Evolutionary conservation across 1,140 invertebrate species (phyloP), one percentile per base, ranked within the genome.

Genomic region (Grapholita molesta): DNA sequence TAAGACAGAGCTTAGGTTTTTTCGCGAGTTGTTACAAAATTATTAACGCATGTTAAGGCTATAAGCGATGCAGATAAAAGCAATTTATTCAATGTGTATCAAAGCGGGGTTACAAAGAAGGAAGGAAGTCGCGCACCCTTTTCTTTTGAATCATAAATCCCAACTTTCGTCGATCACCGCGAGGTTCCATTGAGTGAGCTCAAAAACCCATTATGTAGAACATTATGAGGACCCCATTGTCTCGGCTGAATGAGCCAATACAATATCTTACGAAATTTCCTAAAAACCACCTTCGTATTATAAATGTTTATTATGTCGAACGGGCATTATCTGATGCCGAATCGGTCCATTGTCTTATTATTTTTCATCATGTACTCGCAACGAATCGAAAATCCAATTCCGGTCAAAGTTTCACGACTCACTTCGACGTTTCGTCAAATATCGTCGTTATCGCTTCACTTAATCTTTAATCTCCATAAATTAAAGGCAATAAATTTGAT

Each of bases 251-350:
- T 86, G 83, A 81, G 72, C 84, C 80, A 79, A 78, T 78, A 87
- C 85, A 89, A 87, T 88, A 88, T 87, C 85, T 89, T 87, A 87
- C 82, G 81, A 86, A 86, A 88, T 89, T 89, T 83, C 81, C 85
- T 81, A 86, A 89, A 87, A 89, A 88, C 83, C 79, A 77, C 82
- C 77, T 80, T 80, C 74, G 82, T 85, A 85, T 83, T 83, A 83
- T 88, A 82, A 86, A 89, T 85, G 84, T 86, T 81, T 85, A 87
- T 89, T 87, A 85, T 83, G 80, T 82, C 71, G 78, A 79, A 38
- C 30, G 33, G 64, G 80, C 78, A 82, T 89, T 89, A 88, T 87
- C 87, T 83, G 84, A 85, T 86, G 78, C 77, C 73, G 35, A 57
- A 66, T 53, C 69, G 70, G 53, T 68, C 84, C 82, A 88, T 89